Percentiles rank a stretch among this genome's conserved stretches.
Evolutionary conservation across 2,797 vertebrate species (phyloP).

Genomic region (Spinus pinus): DNA sequence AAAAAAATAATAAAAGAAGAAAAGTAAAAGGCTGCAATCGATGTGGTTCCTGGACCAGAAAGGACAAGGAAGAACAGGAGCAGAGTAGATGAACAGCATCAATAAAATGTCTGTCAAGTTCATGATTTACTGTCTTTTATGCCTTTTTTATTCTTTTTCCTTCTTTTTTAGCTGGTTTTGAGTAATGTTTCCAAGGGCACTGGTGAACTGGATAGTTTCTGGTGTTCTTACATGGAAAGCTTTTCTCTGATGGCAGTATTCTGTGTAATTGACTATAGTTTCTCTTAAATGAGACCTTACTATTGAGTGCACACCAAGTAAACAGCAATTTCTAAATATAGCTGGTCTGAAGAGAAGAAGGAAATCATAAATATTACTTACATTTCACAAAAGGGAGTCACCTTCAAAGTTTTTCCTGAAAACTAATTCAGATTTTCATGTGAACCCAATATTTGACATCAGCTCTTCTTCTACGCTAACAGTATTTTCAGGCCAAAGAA

Average conservation of each 20-base stretch:
- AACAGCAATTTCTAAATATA: background rate
- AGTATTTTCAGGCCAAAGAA: background rate
- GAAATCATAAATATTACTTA: background rate
- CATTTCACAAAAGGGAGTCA: background rate
- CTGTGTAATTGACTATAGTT: background rate
- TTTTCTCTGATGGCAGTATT: background rate
- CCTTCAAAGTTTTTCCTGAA: background rate
- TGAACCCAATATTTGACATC: background rate
- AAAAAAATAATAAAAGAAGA: background rate
- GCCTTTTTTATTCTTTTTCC: background rate
- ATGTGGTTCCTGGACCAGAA: background rate
- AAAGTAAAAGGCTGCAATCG: background rate
- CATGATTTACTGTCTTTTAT: background rate
- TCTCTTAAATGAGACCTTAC: background rate
- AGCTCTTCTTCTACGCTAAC: background rate
- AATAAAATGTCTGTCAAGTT: background rate
- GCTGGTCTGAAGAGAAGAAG: background rate
- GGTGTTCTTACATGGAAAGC: background rate
- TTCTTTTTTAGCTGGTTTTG: background rate
- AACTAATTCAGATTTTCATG: background rate
- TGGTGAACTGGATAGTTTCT: background rate
- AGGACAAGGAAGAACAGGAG: background rate
- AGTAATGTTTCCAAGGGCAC: background rate
- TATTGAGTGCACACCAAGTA: background rate
- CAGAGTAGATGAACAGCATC: background rate